phyloP scores from a whole-genome alignment of 1,140 invertebrate species.

The Brachystomella parvula region DNA sequence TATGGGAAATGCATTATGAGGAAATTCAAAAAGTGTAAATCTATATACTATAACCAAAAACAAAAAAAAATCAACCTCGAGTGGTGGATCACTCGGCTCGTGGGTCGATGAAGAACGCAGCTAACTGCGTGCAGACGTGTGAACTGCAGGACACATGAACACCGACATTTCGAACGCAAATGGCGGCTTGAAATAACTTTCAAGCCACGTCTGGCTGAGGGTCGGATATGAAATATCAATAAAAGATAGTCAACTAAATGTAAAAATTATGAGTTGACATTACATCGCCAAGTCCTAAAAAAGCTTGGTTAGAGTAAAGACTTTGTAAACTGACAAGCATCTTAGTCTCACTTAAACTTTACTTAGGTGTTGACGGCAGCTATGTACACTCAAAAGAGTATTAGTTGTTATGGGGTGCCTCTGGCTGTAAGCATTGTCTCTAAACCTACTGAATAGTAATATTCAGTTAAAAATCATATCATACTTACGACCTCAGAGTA shows the following conservation, averaged over 20 bases:
- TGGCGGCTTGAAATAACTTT: slow-evolving; percentile 50
- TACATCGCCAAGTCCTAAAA: no score
- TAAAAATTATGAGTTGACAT: neutral
- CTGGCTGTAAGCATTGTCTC: no score
- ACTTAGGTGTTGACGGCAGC: no score
- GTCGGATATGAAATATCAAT: slow-evolving; percentile 35
- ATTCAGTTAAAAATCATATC: slow-evolving; percentile 11
- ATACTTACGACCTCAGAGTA: slow-evolving; percentile 54
- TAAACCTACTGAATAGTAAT: neutral
- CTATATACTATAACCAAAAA: slow-evolving; percentile 6
- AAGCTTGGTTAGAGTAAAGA: no score
- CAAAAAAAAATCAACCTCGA: slow-evolving; percentile 39
- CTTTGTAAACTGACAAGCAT: no score
- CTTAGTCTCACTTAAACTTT: no score
- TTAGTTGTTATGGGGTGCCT: no score
- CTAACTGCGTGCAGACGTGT: slow-evolving; percentile 64
- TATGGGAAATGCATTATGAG: neutral
- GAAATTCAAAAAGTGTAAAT: slow-evolving; percentile 2
- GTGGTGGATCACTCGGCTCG: slow-evolving; percentile 63
- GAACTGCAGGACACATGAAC: slow-evolving; percentile 71
- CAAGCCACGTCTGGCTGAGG: slow-evolving; percentile 54
- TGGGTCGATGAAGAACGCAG: slow-evolving; percentile 73
- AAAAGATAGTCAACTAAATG: slow-evolving; percentile 4
- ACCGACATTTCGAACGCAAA: slow-evolving; percentile 72
- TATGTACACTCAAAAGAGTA: no score